These are phyloP conservation scores for Azemiops feae DNA, from an alignment of 2,113 vertebrate species.

Conservation along the genomic window DNA sequence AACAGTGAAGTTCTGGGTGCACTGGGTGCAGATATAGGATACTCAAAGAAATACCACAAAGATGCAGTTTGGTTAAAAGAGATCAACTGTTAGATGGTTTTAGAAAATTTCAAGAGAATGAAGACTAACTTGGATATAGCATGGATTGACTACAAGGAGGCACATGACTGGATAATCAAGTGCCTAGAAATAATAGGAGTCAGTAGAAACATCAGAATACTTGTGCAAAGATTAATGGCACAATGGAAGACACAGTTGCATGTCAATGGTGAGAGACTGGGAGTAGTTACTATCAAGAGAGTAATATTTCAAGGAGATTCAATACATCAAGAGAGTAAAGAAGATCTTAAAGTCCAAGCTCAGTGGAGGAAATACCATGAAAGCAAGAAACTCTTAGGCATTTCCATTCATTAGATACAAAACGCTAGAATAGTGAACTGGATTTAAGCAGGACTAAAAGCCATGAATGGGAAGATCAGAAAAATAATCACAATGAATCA, in stretches of 20 bases:
- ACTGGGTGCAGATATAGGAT: neutral
- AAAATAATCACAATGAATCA: neutral
- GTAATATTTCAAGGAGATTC: neutral
- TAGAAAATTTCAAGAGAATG: neutral
- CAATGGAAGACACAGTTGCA: neutral
- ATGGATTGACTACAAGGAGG: neutral
- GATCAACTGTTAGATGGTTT: neutral
- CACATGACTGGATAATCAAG: neutral
- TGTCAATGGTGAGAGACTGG: neutral
- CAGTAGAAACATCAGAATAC: neutral
- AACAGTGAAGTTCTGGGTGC: neutral
- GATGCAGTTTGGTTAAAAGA: neutral
- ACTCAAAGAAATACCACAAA: neutral
- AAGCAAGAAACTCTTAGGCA: neutral
- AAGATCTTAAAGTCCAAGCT: neutral
- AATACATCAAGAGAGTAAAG: neutral
- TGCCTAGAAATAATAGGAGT: neutral
- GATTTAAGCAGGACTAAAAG: neutral
- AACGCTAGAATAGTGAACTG: neutral
- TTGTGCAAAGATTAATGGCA: neutral
- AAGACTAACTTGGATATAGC: neutral
- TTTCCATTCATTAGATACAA: neutral
- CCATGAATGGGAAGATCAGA: neutral
- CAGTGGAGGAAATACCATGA: neutral
- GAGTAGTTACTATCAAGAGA: neutral